phyloP scores from a whole-genome alignment of 2,888 invertebrate genomes.

The Chironomus tentans region DNA sequence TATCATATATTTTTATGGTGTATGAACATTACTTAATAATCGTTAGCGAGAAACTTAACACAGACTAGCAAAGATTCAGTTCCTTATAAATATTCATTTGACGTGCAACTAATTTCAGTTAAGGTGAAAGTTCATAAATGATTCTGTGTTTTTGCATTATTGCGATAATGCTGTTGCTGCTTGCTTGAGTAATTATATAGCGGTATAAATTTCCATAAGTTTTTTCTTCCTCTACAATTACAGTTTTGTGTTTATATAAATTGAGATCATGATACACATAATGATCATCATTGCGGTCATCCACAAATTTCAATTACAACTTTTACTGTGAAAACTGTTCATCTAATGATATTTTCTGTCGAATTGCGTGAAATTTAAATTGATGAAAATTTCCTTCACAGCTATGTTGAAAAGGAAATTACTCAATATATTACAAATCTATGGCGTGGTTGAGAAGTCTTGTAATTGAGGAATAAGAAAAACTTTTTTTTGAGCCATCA shows the following conservation, averaged over 20 bases:
- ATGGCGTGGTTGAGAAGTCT: too few relatives aligned
- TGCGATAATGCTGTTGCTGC: neutral
- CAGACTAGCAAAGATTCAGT: neutral
- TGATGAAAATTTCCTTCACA: too few relatives aligned
- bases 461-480: too few relatives aligned
- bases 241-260: too few relatives aligned
- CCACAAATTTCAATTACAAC: neutral
- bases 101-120: neutral
- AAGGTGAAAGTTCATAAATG: neutral
- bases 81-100: neutral
- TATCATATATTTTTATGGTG: too few relatives aligned
- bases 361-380: too few relatives aligned
- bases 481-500: too few relatives aligned
- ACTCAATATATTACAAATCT: too few relatives aligned
- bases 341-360: too few relatives aligned
- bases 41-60: neutral
- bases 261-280: neutral
- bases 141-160: neutral
- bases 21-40: too few relatives aligned
- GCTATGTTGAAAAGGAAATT: too few relatives aligned
- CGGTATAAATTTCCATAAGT: neutral
- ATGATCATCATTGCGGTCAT: neutral
- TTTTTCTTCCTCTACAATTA: neutral
- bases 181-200: neutral
- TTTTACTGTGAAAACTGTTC: too few relatives aligned